Evolutionary conservation across 2,797 vertebrate species (phyloP).

Genomic region (Aeoliscus strigatus): DNA sequence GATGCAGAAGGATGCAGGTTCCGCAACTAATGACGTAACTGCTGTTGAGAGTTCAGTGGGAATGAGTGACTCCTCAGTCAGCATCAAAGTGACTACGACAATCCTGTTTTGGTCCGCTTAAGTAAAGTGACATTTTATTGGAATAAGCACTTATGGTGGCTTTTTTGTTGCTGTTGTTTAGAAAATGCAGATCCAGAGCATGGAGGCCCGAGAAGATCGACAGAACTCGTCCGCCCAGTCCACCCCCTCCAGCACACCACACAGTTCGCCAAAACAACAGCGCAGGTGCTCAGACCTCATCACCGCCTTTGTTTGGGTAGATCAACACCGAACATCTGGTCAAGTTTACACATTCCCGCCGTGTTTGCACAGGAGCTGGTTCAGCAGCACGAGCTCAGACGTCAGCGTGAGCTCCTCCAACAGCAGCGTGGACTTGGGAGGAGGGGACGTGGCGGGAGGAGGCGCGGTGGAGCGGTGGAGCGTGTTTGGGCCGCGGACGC

Average conservation of each 20-base stretch:
- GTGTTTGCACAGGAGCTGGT: conserved; percentile 66
- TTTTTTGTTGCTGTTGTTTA: conserved; percentile 23
- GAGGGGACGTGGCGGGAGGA: conserved; percentile 6
- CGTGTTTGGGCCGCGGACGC: conserved; percentile 61
- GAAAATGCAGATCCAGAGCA: conserved; percentile 75
- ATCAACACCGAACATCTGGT: too few species aligned
- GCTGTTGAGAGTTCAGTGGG: too few species aligned
- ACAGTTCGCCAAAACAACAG: conserved; percentile 70
- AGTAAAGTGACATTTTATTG: too few species aligned
- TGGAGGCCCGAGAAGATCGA: conserved; percentile 68
- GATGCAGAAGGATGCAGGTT: too few species aligned
- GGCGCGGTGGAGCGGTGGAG: conserved; percentile 72
- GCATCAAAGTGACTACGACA: too few species aligned
- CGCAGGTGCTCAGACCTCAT: conserved; percentile 69
- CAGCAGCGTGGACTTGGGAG: conserved; percentile 66
- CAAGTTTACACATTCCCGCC: neutral
- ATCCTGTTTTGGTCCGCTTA: too few species aligned
- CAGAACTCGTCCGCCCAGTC: conserved; percentile 68
- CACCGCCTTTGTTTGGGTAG: too few species aligned
- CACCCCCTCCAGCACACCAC: conserved; percentile 73
- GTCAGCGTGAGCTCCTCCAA: conserved; percentile 65
- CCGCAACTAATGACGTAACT: too few species aligned
- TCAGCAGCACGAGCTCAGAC: conserved; percentile 68
- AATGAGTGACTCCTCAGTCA: too few species aligned
- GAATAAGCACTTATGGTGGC: too few species aligned